phyloP scores from a whole-genome alignment of 35 echinoderm and acorn worm species.

The Apostichopus parvimensis region DNA sequence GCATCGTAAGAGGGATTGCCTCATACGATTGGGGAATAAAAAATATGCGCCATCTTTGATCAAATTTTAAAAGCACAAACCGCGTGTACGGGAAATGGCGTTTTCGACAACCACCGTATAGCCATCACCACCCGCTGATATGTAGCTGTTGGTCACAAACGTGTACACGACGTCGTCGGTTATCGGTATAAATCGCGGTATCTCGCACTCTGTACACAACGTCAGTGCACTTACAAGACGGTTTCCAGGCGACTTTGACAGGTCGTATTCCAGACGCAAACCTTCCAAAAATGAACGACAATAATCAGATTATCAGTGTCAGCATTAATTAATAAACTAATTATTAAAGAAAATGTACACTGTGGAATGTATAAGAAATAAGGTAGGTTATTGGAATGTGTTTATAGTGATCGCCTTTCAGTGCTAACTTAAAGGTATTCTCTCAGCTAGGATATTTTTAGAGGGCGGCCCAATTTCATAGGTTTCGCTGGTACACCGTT shows the following conservation, averaged over 20 bases:
- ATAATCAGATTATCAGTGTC: not conserved
- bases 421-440: no score
- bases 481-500: no score
- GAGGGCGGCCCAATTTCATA: no score
- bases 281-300: not conserved
- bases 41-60: no score
- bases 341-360: no score
- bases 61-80: not conserved
- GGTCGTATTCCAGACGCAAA: constrained; percentile 49
- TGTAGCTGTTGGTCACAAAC: constrained; percentile 55
- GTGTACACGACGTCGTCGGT: constrained; percentile 55
- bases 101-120: constrained; percentile 60
- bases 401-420: no score
- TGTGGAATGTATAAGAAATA: no score
- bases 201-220: constrained; percentile 64
- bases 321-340: no score
- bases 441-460: no score
- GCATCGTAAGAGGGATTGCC: no score
- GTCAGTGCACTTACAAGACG: constrained; percentile 45
- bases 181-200: constrained; percentile 65
- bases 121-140: constrained; percentile 72
- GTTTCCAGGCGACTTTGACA: constrained; percentile 15
- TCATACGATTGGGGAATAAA: no score
- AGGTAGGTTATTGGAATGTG: no score
- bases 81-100: not conserved